Conservation (phyloP, 2,113 vertebrate genomes). For the Tachuris rubrigastra region DNA sequence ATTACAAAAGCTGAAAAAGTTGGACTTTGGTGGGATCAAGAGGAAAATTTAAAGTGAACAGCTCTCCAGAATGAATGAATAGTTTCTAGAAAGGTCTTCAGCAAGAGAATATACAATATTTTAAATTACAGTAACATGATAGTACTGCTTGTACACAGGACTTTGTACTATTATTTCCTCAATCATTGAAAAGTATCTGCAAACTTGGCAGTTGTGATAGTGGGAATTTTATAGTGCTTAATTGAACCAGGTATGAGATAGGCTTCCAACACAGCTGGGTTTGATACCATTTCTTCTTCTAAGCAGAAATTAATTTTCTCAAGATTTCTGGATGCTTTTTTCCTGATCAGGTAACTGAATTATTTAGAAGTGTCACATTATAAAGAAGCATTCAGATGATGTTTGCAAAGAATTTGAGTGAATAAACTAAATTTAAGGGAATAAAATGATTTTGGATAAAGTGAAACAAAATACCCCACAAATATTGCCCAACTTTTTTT, state of each 20-base stretch:
- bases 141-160: background rate
- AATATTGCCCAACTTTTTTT: background rate
- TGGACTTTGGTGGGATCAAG: constrained; percentile 77
- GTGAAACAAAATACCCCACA: background rate
- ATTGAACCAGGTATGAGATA: background rate
- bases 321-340: background rate
- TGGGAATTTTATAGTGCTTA: background rate
- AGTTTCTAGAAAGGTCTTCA: constrained; percentile 76
- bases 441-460: background rate
- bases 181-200: background rate
- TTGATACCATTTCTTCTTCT: background rate
- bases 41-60: constrained; percentile 74
- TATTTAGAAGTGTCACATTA: background rate
- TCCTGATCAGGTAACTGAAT: background rate
- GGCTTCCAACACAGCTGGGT: background rate
- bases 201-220: background rate
- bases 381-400: background rate
- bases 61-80: constrained; percentile 63
- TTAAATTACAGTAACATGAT: constrained; percentile 72
- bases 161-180: background rate
- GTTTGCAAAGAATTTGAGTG: background rate
- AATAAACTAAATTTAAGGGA: background rate
- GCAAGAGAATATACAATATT: constrained; percentile 62
- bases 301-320: background rate
- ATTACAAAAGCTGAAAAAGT: constrained; percentile 83